Evolutionary conservation across 92 coral and sea anemone species (phyloP), one percentile per base, ranked within the genome.

Genomic region (Ricordea florida): DNA sequence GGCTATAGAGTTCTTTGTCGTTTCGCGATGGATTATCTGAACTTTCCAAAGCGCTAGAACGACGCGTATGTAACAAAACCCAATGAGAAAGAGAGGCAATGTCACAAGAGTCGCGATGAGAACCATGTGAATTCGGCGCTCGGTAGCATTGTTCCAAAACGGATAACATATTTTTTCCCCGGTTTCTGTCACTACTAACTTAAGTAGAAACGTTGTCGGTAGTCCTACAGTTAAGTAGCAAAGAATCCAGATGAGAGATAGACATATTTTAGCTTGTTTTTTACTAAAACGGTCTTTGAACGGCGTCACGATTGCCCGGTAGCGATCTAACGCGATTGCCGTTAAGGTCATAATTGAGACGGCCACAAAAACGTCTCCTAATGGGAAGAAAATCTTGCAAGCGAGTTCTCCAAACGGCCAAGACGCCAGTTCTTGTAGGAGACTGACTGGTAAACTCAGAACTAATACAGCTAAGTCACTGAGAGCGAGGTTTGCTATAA

Each of bases 351-450:
- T 87, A 7, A 96, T 74, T 7, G 97, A 90, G 15, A 96, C 99
- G 43, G 84, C 61, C 26, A 96, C 65, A 59, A 92, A 96, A 5
- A 96, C 99, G 41, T 96, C 99, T n/a, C 99, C 94, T 2, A 96
- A 68, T 14, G 99, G 99, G 47, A 62, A 96, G 28, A 96, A 78
- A 5, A 96, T 87, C 79, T 92, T 92, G 22, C 99, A 96, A 1
- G 97, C 88, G n/a, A 92, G 43, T 27, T 96, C 99, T 1, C 99
- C 99, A 27, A 96, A 96, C 32, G 97, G 99, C 99, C 99, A 96
- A 2, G 99, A 96, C 0, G 96, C 92, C 31, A 96, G 85, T 35
- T 96, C 94, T 48, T 84, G 93, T 23, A 96, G 56, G 9, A 96
- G 64, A 0, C 91, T 93, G 18, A 93, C 88, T 0, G 99, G 99